Conservation (phyloP, 2,797 vertebrate species). For the Phalloptychus januarius region DNA sequence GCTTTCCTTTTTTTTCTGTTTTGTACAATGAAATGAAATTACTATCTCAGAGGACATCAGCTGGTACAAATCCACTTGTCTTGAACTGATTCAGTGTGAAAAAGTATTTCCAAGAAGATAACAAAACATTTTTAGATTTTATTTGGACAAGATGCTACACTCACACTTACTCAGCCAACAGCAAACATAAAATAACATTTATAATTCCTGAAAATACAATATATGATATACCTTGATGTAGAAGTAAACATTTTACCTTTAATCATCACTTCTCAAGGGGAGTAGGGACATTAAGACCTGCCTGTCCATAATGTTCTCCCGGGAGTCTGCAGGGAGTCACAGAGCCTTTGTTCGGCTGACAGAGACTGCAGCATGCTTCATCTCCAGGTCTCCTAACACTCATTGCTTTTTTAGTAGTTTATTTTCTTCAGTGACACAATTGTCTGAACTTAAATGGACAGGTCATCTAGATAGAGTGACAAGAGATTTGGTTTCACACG, state of each 20-base stretch:
- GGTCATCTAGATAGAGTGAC: neutral
- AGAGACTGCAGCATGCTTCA: neutral
- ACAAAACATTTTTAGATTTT: neutral
- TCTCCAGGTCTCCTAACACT: neutral
- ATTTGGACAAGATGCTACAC: neutral
- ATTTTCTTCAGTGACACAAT: neutral
- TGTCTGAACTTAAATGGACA: neutral
- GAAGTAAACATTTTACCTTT: neutral
- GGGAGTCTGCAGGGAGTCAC: neutral
- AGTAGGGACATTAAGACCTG: neutral
- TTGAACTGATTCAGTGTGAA: neutral
- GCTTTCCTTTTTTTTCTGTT: neutral
- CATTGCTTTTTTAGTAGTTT: neutral
- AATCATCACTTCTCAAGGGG: neutral
- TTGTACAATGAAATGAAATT: neutral
- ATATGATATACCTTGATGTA: neutral
- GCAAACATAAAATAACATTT: neutral
- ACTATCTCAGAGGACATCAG: neutral
- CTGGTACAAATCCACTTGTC: neutral
- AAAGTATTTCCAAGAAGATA: neutral
- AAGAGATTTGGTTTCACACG: neutral
- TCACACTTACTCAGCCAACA: neutral
- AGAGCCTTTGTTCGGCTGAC: neutral
- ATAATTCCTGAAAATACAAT: neutral
- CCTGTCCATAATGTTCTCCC: neutral